These are phyloP conservation scores for Zophobas atratus DNA, from an alignment of 1,140 invertebrate genomes.

Conservation along the genomic window DNA sequence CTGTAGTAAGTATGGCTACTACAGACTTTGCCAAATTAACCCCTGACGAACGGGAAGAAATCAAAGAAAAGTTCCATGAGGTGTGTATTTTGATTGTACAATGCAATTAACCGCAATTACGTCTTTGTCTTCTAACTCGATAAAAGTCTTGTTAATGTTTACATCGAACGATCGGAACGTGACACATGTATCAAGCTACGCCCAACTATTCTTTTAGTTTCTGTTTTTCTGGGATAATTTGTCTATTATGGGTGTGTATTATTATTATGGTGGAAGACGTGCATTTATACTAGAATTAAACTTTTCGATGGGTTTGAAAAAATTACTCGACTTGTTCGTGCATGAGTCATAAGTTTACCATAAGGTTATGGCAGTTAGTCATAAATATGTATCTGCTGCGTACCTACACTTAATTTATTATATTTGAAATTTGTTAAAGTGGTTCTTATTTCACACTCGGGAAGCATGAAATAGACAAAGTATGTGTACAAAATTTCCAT, in stretches of 20 bases:
- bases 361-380: slow-evolving; percentile 30
- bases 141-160: slow-evolving; percentile 6
- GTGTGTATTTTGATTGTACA: slow-evolving; percentile 10
- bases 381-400: slow-evolving; percentile 37
- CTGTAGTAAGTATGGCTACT: slow-evolving; percentile 58
- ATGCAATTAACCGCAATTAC: neutral
- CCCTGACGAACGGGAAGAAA: slow-evolving; percentile 65
- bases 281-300: neutral
- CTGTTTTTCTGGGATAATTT: neutral
- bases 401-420: slow-evolving; percentile 29
- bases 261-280: too few relatives aligned
- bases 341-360: slow-evolving; percentile 40
- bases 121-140: slow-evolving; percentile 1
- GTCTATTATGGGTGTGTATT: neutral
- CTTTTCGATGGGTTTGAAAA: neutral
- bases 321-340: slow-evolving; percentile 14
- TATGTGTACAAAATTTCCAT: slow-evolving; percentile 9
- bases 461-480: slow-evolving; percentile 29
- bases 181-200: slow-evolving; percentile 32
- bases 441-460: slow-evolving; percentile 8
- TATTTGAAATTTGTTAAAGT: slow-evolving; percentile 18
- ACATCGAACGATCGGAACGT: slow-evolving; percentile 24
- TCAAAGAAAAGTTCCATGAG: slow-evolving; percentile 65
- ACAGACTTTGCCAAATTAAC: slow-evolving; percentile 60
- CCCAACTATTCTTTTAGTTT: slow-evolving; percentile 8